phyloP scores from a whole-genome alignment of 1,140 invertebrate genomes.

The Oncopeltus fasciatus region DNA sequence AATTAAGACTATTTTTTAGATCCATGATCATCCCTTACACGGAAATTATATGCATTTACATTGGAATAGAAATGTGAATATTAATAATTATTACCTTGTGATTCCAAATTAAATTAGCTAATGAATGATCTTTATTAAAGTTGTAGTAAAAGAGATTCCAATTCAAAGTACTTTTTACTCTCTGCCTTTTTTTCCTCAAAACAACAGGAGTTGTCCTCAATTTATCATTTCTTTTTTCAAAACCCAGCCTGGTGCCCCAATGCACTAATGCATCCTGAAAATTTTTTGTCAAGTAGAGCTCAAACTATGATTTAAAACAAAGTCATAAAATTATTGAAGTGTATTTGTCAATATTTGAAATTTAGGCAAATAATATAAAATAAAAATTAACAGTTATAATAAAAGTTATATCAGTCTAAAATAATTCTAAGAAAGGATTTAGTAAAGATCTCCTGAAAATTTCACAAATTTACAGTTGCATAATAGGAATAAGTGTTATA shows the following conservation, averaged over 20 bases:
- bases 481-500: no score
- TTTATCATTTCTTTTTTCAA: constrained; percentile 48
- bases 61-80: no score
- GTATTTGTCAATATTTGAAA: neutral
- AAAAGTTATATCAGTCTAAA: no score
- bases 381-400: neutral
- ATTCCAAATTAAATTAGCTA: constrained; percentile 98
- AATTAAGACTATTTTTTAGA: no score
- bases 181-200: constrained; percentile 72
- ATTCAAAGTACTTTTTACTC: constrained; percentile 84
- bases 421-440: no score
- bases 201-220: constrained; percentile 65
- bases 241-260: constrained; percentile 67
- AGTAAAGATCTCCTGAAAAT: no score
- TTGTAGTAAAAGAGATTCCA: constrained; percentile 90
- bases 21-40: no score
- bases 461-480: no score
- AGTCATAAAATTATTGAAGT: no score
- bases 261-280: constrained; percentile 66
- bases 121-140: constrained; percentile 85
- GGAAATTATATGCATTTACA: no score
- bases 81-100: constrained; percentile 52
- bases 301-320: no score
- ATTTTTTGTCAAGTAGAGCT: no score
- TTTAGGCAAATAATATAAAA: neutral